Percentiles rank a stretch among this genome's conserved stretches.
phyloP scores from a whole-genome alignment of 2,113 vertebrate genomes.

The Poeciliopsis retropinna region DNA sequence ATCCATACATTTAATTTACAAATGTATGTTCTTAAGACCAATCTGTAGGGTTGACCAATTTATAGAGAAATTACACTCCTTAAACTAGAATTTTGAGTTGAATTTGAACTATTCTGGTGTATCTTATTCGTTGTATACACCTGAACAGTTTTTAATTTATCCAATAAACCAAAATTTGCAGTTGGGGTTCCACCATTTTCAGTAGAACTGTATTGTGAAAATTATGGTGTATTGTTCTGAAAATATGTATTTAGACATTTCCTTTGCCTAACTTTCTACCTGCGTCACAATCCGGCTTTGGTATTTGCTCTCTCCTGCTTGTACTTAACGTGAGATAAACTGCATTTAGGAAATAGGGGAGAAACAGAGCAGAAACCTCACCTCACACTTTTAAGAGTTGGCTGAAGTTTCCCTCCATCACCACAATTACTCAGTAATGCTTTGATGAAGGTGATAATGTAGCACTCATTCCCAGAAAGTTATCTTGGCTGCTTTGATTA shows the following conservation, averaged over 20 bases:
- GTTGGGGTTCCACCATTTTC: too few species aligned
- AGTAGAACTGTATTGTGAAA: not conserved
- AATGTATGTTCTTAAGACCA: not conserved
- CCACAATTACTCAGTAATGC: slow-evolving; percentile 16
- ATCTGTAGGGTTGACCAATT: too few species aligned
- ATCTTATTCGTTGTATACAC: too few species aligned
- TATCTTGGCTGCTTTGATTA: slow-evolving; percentile 33
- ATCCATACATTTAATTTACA: not conserved
- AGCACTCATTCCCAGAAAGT: slow-evolving; percentile 25
- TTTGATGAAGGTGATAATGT: slow-evolving; percentile 50
- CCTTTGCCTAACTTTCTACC: not conserved
- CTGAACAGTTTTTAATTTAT: too few species aligned
- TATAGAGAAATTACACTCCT: too few species aligned
- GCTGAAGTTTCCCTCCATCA: slow-evolving; percentile 10
- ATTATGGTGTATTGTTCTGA: not conserved
- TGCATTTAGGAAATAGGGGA: not conserved
- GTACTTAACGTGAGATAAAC: not conserved
- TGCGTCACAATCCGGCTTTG: not conserved
- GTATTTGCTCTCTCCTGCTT: not conserved
- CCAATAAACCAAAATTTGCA: too few species aligned
- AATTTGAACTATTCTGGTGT: too few species aligned
- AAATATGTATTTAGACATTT: not conserved
- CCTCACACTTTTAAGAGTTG: slow-evolving; percentile 4
- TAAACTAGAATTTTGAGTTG: too few species aligned
- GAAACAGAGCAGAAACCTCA: not conserved